Percentiles rank a stretch among this genome's conserved stretches.
Evolutionary conservation across 2,888 invertebrate species (phyloP).

Genomic region (Pogonocherus hispidulus): DNA sequence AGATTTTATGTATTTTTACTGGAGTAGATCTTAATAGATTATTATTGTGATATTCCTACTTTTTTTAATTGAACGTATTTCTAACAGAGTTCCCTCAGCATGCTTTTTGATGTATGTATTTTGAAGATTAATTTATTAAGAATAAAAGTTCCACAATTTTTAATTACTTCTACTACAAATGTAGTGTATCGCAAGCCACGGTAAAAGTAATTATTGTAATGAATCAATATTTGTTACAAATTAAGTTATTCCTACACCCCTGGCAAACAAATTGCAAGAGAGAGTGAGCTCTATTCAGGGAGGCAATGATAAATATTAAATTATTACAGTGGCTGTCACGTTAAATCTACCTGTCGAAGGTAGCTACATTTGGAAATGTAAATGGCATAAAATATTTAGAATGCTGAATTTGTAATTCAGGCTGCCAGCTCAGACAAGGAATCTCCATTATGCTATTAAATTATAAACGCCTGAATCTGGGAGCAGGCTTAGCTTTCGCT

Average conservation of each 20-base stretch:
- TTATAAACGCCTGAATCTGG: constrained; percentile 60
- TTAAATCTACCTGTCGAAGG: constrained; percentile 48
- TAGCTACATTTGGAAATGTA: constrained; percentile 49
- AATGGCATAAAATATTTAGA: constrained; percentile 61
- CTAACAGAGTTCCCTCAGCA: too few species aligned
- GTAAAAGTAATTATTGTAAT: too few species aligned
- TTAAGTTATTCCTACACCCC: not conserved
- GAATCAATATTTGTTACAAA: not conserved
- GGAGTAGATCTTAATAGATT: too few species aligned
- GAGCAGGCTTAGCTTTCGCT: constrained; percentile 45
- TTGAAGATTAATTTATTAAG: too few species aligned
- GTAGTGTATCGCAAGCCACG: too few species aligned
- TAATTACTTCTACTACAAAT: too few species aligned
- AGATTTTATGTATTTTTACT: too few species aligned
- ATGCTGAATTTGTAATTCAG: constrained; percentile 56
- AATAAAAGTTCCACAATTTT: too few species aligned
- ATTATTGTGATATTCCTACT: too few species aligned
- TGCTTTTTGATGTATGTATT: too few species aligned
- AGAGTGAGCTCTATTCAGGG: not conserved
- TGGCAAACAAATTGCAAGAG: not conserved
- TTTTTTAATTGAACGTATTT: too few species aligned
- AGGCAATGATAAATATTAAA: constrained; percentile 32
- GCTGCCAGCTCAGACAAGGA: constrained; percentile 62
- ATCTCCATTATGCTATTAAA: constrained; percentile 64
- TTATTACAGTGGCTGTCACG: constrained; percentile 38